These are phyloP conservation scores for Lycaena phlaeas DNA, from an alignment of 2,888 invertebrate genomes.

Conservation along the genomic window DNA sequence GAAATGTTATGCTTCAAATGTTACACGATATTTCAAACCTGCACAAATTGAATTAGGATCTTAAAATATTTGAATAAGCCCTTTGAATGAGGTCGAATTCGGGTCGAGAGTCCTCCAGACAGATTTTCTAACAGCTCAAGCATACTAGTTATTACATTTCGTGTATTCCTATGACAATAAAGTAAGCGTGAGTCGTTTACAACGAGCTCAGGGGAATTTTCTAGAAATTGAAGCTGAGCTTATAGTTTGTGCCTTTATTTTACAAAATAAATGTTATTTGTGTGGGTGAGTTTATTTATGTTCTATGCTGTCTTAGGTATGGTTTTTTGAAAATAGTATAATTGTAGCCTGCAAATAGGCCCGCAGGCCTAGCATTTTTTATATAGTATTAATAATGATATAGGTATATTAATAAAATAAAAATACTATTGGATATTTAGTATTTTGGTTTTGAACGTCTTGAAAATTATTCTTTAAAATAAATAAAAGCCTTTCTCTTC, in stretches of 20 bases:
- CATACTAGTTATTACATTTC: neutral
- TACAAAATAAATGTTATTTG: too few relatives aligned
- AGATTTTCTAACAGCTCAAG: conserved; percentile 7
- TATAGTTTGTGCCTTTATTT: neutral
- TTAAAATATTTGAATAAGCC: conserved; percentile 12
- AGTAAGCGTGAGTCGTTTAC: neutral
- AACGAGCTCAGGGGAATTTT: neutral
- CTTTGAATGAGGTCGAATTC: conserved; percentile 6
- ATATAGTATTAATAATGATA: too few relatives aligned
- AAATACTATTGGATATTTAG: too few relatives aligned
- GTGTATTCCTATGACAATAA: neutral
- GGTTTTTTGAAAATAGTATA: too few relatives aligned
- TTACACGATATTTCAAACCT: conserved; percentile 3
- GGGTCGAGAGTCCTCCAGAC: conserved; percentile 5
- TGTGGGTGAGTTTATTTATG: too few relatives aligned
- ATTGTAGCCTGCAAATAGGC: too few relatives aligned
- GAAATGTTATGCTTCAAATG: conserved; percentile 1
- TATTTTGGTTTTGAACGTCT: too few relatives aligned
- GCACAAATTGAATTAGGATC: conserved; percentile 10
- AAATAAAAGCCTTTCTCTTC: too few relatives aligned
- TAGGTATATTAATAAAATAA: too few relatives aligned
- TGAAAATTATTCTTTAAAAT: too few relatives aligned
- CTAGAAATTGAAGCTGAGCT: neutral
- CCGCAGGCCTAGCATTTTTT: too few relatives aligned
- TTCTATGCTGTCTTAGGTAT: too few relatives aligned